Percentiles rank a stretch among this genome's conserved stretches.
These are phyloP conservation scores for Zeus faber DNA, from an alignment of 2,113 vertebrate species.

Conservation along the genomic window DNA sequence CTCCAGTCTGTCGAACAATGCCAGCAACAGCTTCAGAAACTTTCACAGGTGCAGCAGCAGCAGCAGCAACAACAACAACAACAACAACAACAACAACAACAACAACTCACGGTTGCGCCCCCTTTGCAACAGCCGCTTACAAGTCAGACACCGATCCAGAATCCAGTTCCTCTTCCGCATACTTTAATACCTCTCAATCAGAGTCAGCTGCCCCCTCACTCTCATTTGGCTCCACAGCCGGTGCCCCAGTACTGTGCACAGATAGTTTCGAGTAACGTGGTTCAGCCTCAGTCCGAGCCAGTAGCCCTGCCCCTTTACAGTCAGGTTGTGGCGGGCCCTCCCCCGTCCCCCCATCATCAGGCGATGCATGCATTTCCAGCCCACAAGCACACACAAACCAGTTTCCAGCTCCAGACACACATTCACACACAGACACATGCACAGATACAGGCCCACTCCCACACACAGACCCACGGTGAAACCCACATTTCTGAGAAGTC, in stretches of 20 bases:
- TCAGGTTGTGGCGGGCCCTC: conserved; percentile 49
- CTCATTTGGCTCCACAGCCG: conserved; percentile 40
- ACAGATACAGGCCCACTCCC: conserved; percentile 54
- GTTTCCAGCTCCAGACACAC: conserved; percentile 53
- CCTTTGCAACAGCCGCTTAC: conserved; percentile 43
- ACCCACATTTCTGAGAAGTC: conserved; percentile 35
- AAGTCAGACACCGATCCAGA: too few species aligned
- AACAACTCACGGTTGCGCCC: conserved; percentile 21
- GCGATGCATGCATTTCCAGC: conserved; percentile 41
- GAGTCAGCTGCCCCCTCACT: conserved; percentile 43
- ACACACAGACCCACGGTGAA: conserved; percentile 53
- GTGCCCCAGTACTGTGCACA: conserved; percentile 39
- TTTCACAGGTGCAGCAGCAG: conserved; percentile 50
- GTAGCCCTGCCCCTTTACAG: conserved; percentile 47
- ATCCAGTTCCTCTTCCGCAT: conserved; percentile 33
- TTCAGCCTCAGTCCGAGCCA: conserved; percentile 45
- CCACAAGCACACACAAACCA: conserved; percentile 54
- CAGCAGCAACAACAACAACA: conserved; percentile 22
- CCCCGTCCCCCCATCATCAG: conserved; percentile 60
- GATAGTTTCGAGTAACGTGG: conserved; percentile 28
- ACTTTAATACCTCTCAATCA: conserved; percentile 45
- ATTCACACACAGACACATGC: conserved; percentile 48
- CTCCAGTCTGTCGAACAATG: conserved; percentile 49
- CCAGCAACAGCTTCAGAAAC: conserved; percentile 57
- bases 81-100: conserved; percentile 8